Conservation (phyloP, 2,888 invertebrate genomes). For the Cataglyphis albicans region DNA sequence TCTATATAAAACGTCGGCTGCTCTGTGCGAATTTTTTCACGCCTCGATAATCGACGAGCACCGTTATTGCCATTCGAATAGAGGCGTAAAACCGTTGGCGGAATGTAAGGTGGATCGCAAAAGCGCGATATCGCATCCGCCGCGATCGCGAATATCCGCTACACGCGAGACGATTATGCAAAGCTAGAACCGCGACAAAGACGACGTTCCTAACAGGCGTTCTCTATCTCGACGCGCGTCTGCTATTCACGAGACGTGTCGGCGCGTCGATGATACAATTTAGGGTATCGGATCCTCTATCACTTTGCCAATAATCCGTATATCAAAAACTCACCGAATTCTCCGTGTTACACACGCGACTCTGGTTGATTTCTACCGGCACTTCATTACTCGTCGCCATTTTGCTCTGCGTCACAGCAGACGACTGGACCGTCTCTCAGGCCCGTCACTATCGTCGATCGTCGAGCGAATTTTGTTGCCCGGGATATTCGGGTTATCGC, state of each 20-base stretch:
- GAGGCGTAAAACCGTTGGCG: not conserved
- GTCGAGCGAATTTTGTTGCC: not conserved
- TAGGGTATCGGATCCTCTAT: not conserved
- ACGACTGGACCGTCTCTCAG: constrained; percentile 68
- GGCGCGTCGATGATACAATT: not conserved
- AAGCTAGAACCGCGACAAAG: constrained; percentile 56
- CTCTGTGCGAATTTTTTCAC: not conserved
- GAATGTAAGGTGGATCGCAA: not conserved
- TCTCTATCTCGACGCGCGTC: not conserved
- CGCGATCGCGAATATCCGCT: too few relatives aligned
- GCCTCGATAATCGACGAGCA: not conserved
- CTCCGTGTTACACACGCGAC: constrained; percentile 76
- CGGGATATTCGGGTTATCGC: not conserved
- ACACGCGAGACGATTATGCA: constrained; percentile 33
- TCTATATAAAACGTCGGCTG: constrained; percentile 12
- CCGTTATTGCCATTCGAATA: not conserved
- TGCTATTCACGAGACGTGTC: not conserved
- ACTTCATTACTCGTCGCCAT: constrained; percentile 82
- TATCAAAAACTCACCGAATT: constrained; percentile 77
- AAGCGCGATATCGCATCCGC: not conserved
- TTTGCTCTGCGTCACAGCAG: constrained; percentile 82
- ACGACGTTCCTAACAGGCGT: constrained; percentile 51
- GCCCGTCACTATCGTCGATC: not conserved
- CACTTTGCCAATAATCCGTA: not conserved
- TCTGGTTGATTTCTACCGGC: constrained; percentile 82